Base-by-base conservation (phyloP, 2,797 vertebrate genomes). In the Siniperca obscura region DNA sequence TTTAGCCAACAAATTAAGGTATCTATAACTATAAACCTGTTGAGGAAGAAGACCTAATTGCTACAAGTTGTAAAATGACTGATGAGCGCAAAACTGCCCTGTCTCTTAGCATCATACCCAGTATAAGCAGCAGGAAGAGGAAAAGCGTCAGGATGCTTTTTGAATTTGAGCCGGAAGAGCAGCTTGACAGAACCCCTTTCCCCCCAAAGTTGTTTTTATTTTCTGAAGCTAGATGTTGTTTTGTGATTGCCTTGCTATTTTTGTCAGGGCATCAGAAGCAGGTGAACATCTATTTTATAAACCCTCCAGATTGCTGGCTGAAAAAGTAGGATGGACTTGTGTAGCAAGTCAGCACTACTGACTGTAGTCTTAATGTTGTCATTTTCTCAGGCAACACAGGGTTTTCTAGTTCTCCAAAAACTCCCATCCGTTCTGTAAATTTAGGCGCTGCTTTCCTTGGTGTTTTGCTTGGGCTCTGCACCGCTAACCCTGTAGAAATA, bases 71-170 rank as follows among this genome's bases (percentile, higher is more conserved):
- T 78, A 38, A 71, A 82, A 22, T 71, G 73, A 87, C 34, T 69
- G 85, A 86, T 78, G 78, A 78, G 74, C 14, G 34, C 50, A 5
- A 19, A 65, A 77, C 68, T 40, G 38, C 48, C 46, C 36, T 57
- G 69, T 65, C 60, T 77, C 66, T 78, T 79, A 69, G 90, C 85
- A 87, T 94, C 92, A 91, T 94, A 91, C 80, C 87, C 57, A 14
- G 53, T 25, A 40, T n/a, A 60, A 55, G 84, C 90, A 91, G 90
- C 93, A 92, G 92, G 91, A 91, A 93, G 83, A 89, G 91, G 94
- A 94, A 93, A 83, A 83, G 86, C 76, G 61, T 90, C 90, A 90
- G 84, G 89, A 90, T 88, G 84, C 82, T 76, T 90, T 88, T 87
- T 88, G 70, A 90, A 85, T 76, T 44, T 2, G 30, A 62, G 55